Percentiles rank a stretch among this genome's conserved stretches.
Evolutionary conservation across 2,113 vertebrate species (phyloP).

Genomic region (Protomyctophum bolini): DNA sequence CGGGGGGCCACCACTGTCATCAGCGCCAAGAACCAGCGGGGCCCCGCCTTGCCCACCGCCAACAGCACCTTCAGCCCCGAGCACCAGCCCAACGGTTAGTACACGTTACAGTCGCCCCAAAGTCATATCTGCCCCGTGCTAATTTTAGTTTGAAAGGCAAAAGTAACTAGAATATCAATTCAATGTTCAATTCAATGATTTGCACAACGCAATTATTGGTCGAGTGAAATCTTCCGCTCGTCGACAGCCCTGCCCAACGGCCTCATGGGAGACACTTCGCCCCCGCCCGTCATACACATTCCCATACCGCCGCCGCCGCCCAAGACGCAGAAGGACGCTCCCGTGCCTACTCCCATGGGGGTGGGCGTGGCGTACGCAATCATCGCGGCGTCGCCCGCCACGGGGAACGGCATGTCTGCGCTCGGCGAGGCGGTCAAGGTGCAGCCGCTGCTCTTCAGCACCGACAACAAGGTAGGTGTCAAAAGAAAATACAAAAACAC

Average conservation of each 20-base stretch:
- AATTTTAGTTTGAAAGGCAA: too few relatives aligned
- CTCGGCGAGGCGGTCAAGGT: constrained; percentile 88
- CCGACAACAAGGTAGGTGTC: constrained; percentile 85
- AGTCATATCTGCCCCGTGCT: too few relatives aligned
- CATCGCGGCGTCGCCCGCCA: constrained; percentile 87
- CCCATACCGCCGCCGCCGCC: constrained; percentile 27
- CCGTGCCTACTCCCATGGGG: constrained; percentile 24
- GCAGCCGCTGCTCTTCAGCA: constrained; percentile 86
- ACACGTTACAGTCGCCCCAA: too few relatives aligned
- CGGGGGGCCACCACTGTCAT: constrained; percentile 85
- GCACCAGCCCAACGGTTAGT: constrained; percentile 72
- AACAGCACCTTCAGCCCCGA: constrained; percentile 91
- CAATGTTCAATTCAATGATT: too few relatives aligned
- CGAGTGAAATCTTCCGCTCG: too few relatives aligned
- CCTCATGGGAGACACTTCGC: constrained; percentile 62
- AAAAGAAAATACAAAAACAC: too few relatives aligned
- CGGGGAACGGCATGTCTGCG: constrained; percentile 78
- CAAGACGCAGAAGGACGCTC: constrained; percentile 42
- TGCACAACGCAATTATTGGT: too few relatives aligned
- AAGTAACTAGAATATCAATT: too few relatives aligned
- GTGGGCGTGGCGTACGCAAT: constrained; percentile 94
- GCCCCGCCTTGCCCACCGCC: constrained; percentile 90
- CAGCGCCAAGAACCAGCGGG: constrained; percentile 86
- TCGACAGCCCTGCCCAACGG: constrained; percentile 25
- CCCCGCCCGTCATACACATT: neutral